Base-by-base conservation (phyloP, 2,797 vertebrate species). In the Sphaeramia orbicularis region DNA sequence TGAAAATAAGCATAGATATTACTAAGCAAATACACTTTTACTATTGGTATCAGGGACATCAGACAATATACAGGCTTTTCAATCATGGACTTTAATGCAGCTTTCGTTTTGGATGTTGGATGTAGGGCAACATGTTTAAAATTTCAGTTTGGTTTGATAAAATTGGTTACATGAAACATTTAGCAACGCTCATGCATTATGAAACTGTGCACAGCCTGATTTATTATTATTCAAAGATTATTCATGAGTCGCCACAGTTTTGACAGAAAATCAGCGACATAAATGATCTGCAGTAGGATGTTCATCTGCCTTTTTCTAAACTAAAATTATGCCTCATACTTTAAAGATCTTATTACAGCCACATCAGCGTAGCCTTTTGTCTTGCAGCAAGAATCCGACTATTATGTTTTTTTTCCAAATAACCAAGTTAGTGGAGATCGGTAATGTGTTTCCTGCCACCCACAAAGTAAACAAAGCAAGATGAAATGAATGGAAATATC, bases 91-190 rank as follows among this genome's bases (percentile, higher is more conserved):
- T 61, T 21, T 11, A 19, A 42, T 21, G 36, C 15, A 38, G 4
- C 7, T 15, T 12, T 18, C 37, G 2, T 43, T 58, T 51, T 19
- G 32, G 12, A 58, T 2, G 4, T 0, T 30, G 43, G 24, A 83
- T 79, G 52, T 74, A 72, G 74, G 50, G 38, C 60, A 41, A 13
- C 57, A 8, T 12, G 55, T 61, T 64, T 3, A 54, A 69, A 59
- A 3, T 58, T 70, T 64, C 1, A 53, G 32, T 71, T 56, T n/a
- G 35, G n/a, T 50, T 40, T 0, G 57, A 60, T 66, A 44, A 52
- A 51, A 76, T 76, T 48, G 56, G 65, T 61, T 3, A 1, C 24
- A 71, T 80, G 48, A 73, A 83, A 77, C 51, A 69, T 76, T 71
- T 10, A 78, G 32, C 7, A n/a, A 15, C 4, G 7, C 49, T 70